These are phyloP conservation scores for Melieria crassipennis DNA, from an alignment of 2,888 invertebrate genomes.

Conservation along the genomic window DNA sequence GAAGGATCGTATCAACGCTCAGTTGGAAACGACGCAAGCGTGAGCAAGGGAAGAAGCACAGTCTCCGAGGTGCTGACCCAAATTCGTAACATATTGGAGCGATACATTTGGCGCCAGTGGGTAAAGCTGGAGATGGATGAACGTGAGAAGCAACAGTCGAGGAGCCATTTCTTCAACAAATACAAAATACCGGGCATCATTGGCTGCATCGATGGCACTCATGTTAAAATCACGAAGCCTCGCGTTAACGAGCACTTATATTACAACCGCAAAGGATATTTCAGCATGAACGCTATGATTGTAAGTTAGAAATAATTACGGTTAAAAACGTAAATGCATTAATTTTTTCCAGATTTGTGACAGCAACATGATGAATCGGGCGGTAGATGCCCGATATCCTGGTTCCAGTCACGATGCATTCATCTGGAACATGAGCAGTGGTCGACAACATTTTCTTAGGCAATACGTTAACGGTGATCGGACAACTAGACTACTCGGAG, in stretches of 20 bases:
- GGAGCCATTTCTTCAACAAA: conserved; percentile 25
- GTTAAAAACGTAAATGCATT: not conserved
- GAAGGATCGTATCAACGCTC: too few relatives aligned
- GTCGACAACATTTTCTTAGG: conserved; percentile 1
- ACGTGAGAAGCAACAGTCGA: conserved; percentile 13
- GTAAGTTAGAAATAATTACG: not conserved
- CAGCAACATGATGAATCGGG: conserved; percentile 15
- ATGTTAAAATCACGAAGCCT: conserved; percentile 27
- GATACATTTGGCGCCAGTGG: too few relatives aligned
- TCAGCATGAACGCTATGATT: not conserved
- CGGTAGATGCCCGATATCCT: conserved; percentile 13
- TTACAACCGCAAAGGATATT: not conserved
- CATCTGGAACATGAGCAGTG: conserved; percentile 7
- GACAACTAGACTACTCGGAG: not conserved
- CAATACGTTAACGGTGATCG: not conserved
- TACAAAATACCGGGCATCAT: conserved; percentile 24
- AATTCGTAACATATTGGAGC: too few relatives aligned
- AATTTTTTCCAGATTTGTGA: conserved; percentile 16
- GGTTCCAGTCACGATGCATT: not conserved
- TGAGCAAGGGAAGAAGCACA: conserved; percentile 25
- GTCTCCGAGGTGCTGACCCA: conserved; percentile 17
- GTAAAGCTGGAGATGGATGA: conserved; percentile 6
- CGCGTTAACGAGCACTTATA: conserved; percentile 19
- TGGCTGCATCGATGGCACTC: conserved; percentile 29
- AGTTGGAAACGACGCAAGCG: conserved; percentile 15